Conservation (phyloP, 2,888 invertebrate species). For the Mesorhabditis belari region DNA sequence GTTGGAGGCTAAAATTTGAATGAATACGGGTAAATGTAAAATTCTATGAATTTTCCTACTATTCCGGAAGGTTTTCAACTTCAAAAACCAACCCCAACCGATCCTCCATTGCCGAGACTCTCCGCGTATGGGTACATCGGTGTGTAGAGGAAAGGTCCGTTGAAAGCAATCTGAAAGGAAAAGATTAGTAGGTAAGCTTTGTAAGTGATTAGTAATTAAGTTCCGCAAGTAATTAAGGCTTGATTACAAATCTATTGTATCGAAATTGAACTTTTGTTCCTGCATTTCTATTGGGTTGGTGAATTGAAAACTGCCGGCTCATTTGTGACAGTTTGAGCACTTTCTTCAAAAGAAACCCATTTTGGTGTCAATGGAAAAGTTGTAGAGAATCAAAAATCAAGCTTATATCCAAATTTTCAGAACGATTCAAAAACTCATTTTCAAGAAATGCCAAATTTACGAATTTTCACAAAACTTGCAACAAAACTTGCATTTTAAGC, state of each 20-base stretch:
- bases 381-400: too few relatives aligned
- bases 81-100: background rate
- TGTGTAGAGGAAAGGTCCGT: conserved; percentile 34
- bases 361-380: too few relatives aligned
- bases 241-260: background rate
- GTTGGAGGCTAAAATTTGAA: background rate
- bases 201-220: background rate
- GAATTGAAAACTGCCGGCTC: too few relatives aligned
- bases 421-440: too few relatives aligned
- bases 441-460: too few relatives aligned
- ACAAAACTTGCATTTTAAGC: too few relatives aligned
- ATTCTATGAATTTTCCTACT: too few relatives aligned
- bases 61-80: background rate
- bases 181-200: background rate
- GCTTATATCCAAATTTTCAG: too few relatives aligned
- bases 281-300: background rate
- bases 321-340: too few relatives aligned
- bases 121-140: conserved; percentile 28
- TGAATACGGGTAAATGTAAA: too few relatives aligned
- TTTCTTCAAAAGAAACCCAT: too few relatives aligned
- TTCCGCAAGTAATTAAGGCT: background rate
- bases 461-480: too few relatives aligned
- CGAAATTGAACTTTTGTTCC: background rate
- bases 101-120: background rate
- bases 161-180: conserved; percentile 16